A percentile compares a stretch with the other conserved stretches of the same genome.
Evolutionary conservation across 2,888 invertebrate genomes (phyloP).

Genomic region (Entomobrya proxima): DNA sequence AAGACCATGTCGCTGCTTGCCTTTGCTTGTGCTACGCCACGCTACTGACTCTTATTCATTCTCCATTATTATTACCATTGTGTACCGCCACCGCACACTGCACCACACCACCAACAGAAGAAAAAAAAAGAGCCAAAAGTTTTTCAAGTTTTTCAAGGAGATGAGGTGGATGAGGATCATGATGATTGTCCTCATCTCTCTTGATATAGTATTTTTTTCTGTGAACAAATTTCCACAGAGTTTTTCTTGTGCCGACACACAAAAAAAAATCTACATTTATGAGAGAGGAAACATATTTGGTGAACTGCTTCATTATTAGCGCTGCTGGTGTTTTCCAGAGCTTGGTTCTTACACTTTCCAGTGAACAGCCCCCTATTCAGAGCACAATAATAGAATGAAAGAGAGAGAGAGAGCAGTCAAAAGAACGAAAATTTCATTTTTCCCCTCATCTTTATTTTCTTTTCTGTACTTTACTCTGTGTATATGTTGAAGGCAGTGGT

Average conservation of each 20-base stretch:
- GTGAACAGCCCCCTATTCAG: neutral
- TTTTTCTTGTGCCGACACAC: too few species aligned
- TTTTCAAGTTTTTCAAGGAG: neutral
- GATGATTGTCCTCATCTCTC: too few species aligned
- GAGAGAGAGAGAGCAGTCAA: neutral
- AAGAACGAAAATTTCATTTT: slow-evolving; percentile 34
- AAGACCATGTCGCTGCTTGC: slow-evolving; percentile 23
- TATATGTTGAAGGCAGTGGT: neutral
- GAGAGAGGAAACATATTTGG: too few species aligned
- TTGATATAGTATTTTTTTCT: too few species aligned
- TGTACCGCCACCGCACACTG: neutral
- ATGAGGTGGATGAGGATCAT: slow-evolving; percentile 28
- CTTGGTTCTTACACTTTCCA: neutral
- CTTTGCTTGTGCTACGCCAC: neutral
- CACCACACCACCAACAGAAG: too few species aligned
- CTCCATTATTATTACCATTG: slow-evolving; percentile 38
- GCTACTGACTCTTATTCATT: slow-evolving; percentile 14
- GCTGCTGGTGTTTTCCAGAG: too few species aligned
- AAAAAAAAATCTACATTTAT: too few species aligned
- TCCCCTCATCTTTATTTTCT: slow-evolving; percentile 5
- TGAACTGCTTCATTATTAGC: too few species aligned
- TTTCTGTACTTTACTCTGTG: neutral
- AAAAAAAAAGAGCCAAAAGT: too few species aligned
- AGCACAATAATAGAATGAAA: slow-evolving; percentile 29
- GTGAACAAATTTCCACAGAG: too few species aligned